Conservation (phyloP, 2,797 vertebrate genomes). For the Mallotus villosus region DNA sequence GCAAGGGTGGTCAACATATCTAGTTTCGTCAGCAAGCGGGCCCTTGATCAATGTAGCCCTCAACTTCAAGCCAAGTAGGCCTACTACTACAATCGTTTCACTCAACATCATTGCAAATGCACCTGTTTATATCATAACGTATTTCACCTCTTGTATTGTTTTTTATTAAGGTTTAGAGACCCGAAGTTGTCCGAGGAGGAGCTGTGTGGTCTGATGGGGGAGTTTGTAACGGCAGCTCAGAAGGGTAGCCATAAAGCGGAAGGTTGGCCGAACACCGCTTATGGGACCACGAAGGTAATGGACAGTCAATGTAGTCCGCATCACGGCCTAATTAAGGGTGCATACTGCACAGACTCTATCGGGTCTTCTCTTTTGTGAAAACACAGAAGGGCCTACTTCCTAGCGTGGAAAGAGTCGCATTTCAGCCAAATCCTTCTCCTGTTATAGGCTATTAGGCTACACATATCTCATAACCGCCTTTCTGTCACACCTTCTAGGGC, state of each 20-base stretch:
- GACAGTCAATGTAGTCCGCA: neutral
- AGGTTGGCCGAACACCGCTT: constrained; percentile 50
- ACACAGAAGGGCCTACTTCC: neutral
- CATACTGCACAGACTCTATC: neutral
- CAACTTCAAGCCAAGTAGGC: constrained; percentile 53
- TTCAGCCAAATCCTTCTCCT: no score
- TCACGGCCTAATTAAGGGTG: no score
- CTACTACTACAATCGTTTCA: neutral
- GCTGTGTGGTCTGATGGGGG: constrained; percentile 48
- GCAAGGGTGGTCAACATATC: constrained; percentile 58
- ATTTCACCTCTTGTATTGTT: neutral
- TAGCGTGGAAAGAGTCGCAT: neutral
- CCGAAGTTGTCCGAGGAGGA: constrained; percentile 51
- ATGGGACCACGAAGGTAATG: constrained; percentile 23
- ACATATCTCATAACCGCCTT: no score
- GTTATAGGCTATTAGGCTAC: neutral
- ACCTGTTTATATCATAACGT: neutral
- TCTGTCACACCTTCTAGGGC: no score
- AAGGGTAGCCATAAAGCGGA: constrained; percentile 41
- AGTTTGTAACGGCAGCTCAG: constrained; percentile 54
- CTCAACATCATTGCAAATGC: neutral
- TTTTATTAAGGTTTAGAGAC: constrained; percentile 36
- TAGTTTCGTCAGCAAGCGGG: constrained; percentile 50
- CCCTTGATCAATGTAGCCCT: constrained; percentile 48
- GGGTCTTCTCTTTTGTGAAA: neutral